Conservation (phyloP, 2,888 invertebrate genomes). For the Hemithea aestivaria region DNA sequence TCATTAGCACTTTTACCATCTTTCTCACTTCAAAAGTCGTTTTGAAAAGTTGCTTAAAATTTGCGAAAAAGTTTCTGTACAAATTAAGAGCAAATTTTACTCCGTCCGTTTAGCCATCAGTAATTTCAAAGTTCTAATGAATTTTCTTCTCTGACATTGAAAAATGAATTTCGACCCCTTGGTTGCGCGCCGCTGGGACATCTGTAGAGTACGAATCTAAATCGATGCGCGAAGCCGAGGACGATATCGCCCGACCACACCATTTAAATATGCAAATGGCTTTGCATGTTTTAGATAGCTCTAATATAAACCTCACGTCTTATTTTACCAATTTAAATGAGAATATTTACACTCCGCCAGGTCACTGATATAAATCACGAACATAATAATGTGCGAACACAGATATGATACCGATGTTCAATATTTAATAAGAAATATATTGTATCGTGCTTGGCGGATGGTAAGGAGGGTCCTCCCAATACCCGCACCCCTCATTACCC, state of each 20-base stretch:
- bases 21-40: slow-evolving; percentile 72
- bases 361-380: neutral
- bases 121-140: slow-evolving; percentile 79
- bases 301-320: slow-evolving; percentile 21
- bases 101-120: slow-evolving; percentile 77
- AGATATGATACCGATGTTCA: slow-evolving; percentile 7
- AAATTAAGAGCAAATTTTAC: slow-evolving; percentile 78
- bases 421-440: slow-evolving; percentile 23
- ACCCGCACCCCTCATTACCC: slow-evolving; percentile 72
- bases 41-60: slow-evolving; percentile 67
- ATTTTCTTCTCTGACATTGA: slow-evolving; percentile 78
- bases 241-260: slow-evolving; percentile 33
- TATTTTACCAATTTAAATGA: slow-evolving; percentile 22
- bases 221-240: slow-evolving; percentile 46
- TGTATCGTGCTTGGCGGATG: slow-evolving; percentile 20
- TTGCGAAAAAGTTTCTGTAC: slow-evolving; percentile 72
- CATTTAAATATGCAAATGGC: slow-evolving; percentile 34
- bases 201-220: slow-evolving; percentile 48
- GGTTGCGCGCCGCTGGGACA: slow-evolving; percentile 56
- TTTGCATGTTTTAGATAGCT: slow-evolving; percentile 26
- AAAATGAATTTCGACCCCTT: slow-evolving; percentile 72
- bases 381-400: neutral
- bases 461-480: slow-evolving; percentile 35
- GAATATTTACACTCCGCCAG: slow-evolving; percentile 3
- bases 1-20: slow-evolving; percentile 70